Conservation (phyloP, 2,113 vertebrate genomes). For the Alligator sinensis region DNA sequence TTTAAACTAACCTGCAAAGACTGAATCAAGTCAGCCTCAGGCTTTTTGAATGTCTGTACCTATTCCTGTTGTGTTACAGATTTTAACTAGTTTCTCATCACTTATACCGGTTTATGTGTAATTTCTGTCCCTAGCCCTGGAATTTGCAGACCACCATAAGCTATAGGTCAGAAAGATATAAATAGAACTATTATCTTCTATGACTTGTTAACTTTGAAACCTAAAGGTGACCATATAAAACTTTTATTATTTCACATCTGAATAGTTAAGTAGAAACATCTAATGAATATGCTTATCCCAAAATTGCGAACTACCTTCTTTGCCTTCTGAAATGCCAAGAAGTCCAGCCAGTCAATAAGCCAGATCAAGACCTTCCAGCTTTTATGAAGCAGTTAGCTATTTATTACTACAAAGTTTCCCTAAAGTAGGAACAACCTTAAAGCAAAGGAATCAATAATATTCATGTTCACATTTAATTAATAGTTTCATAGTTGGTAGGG, state of each 20-base stretch:
- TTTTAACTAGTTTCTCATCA: no score
- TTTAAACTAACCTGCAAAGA: no score
- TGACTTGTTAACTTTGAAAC: background rate
- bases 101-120: no score
- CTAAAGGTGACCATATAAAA: background rate
- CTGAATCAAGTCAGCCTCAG: no score
- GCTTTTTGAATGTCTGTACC: no score
- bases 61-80: no score
- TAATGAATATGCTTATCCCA: constrained; percentile 31
- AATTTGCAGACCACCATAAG: background rate
- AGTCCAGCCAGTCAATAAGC: background rate
- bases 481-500: background rate
- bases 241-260: background rate
- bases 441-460: background rate
- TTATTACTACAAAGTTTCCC: background rate
- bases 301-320: background rate
- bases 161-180: background rate
- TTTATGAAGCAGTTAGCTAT: background rate
- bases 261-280: background rate
- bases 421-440: background rate
- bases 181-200: background rate
- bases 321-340: constrained; percentile 39
- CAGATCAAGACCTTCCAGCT: constrained; percentile 22
- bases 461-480: background rate
- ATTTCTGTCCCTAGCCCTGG: no score